These are phyloP conservation scores for Agelaius tricolor DNA, from an alignment of 2,113 vertebrate genomes.

Conservation along the genomic window DNA sequence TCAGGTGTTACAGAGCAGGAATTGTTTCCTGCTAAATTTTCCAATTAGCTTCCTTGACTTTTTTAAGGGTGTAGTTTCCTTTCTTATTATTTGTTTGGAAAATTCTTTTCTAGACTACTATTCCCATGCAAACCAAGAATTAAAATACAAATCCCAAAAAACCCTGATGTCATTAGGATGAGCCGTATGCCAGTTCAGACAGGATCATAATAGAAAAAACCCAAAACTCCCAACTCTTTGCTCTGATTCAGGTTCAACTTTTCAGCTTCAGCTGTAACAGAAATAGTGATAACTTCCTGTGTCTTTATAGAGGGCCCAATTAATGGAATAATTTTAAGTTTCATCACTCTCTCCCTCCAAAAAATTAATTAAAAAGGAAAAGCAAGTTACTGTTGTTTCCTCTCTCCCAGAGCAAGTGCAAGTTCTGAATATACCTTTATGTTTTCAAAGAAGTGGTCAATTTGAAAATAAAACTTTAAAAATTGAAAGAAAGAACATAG, in stretches of 20 bases:
- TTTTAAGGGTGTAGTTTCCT: not conserved
- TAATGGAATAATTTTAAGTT: not conserved
- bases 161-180: not conserved
- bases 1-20: conserved; percentile 32
- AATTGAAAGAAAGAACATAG: not conserved
- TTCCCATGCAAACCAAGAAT: conserved; percentile 21
- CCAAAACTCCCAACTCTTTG: not conserved
- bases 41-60: not conserved
- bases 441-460: not conserved
- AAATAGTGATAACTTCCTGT: not conserved
- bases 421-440: not conserved
- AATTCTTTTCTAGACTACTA: not conserved
- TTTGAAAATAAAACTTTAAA: not conserved
- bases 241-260: not conserved
- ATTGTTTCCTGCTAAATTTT: not conserved
- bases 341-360: not conserved
- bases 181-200: not conserved
- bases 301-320: not conserved
- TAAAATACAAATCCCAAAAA: not conserved
- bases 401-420: not conserved
- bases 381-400: not conserved
- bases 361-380: not conserved
- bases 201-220: not conserved
- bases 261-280: not conserved
- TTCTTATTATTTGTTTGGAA: not conserved